A percentile compares a stretch with the other conserved stretches of the same genome.
phyloP scores from a whole-genome alignment of 2,797 vertebrate species.

The Emydoidea blandingii region DNA sequence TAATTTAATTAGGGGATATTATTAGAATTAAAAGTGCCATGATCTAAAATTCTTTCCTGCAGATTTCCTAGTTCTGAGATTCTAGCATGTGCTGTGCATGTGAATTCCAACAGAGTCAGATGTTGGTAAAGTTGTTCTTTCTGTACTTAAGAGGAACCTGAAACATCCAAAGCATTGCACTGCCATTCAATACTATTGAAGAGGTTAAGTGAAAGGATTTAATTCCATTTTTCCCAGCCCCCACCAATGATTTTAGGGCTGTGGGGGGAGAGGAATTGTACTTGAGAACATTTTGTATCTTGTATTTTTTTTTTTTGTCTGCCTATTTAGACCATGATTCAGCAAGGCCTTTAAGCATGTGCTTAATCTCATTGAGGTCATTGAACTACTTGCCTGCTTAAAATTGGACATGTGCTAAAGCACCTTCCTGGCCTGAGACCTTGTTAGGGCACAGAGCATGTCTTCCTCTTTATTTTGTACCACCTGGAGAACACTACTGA shows the following conservation, averaged over 20 bases:
- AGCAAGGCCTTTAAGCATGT: background rate
- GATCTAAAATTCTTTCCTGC: background rate
- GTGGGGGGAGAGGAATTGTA: background rate
- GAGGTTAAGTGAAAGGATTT: fast-evolving
- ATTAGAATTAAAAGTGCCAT: background rate
- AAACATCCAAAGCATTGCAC: background rate
- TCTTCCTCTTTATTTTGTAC: background rate
- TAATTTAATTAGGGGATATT: slow-evolving; percentile 6
- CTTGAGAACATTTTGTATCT: background rate
- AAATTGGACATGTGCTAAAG: background rate
- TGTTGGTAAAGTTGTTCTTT: background rate
- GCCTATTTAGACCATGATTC: background rate
- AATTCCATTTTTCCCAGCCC: background rate
- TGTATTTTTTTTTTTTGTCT: background rate
- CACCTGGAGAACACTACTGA: background rate
- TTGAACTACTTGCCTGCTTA: background rate
- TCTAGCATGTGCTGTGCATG: background rate
- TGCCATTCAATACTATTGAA: background rate
- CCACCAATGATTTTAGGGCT: background rate
- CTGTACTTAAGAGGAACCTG: background rate
- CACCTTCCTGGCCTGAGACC: background rate
- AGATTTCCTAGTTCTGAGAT: background rate
- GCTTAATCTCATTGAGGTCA: background rate
- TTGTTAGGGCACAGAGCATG: background rate
- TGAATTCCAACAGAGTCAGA: background rate